Evolutionary conservation across 2,113 vertebrate genomes (phyloP).

Genomic region (Pachyramphus minor): DNA sequence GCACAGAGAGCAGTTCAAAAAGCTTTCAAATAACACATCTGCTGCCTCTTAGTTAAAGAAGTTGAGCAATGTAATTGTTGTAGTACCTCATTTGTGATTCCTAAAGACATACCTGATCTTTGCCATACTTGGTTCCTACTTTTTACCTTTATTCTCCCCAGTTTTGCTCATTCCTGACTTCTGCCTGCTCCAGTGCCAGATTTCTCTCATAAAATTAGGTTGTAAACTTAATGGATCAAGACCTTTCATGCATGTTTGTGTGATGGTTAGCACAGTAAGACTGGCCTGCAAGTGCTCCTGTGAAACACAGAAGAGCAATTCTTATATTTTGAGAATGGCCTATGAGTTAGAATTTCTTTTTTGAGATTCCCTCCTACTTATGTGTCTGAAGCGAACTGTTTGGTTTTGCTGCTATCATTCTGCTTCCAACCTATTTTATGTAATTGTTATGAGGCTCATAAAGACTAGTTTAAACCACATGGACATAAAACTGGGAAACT

Average conservation of each 20-base stretch:
- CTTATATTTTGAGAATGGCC: not conserved
- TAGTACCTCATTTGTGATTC: not conserved
- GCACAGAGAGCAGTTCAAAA: not conserved
- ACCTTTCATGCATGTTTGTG: not conserved
- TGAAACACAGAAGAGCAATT: not conserved
- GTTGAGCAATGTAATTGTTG: not conserved
- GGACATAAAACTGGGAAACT: not conserved
- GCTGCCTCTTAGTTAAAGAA: not conserved
- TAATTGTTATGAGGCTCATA: not conserved
- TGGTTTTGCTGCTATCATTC: not conserved
- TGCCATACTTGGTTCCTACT: fast-evolving
- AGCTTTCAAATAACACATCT: not conserved
- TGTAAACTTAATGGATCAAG: not conserved
- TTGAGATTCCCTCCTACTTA: not conserved
- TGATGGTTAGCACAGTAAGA: not conserved
- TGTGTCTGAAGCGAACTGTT: not conserved
- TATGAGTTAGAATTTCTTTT: not conserved
- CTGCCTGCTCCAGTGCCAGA: not conserved
- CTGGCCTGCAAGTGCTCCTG: not conserved
- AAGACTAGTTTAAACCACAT: not conserved
- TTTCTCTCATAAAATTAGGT: not conserved
- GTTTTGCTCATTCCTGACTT: not conserved
- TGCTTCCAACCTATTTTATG: not conserved
- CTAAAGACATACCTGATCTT: not conserved
- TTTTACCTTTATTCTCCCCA: not conserved